Evolutionary conservation across 2,797 vertebrate species (phyloP).

Genomic region (Loriculus beryllinus): DNA sequence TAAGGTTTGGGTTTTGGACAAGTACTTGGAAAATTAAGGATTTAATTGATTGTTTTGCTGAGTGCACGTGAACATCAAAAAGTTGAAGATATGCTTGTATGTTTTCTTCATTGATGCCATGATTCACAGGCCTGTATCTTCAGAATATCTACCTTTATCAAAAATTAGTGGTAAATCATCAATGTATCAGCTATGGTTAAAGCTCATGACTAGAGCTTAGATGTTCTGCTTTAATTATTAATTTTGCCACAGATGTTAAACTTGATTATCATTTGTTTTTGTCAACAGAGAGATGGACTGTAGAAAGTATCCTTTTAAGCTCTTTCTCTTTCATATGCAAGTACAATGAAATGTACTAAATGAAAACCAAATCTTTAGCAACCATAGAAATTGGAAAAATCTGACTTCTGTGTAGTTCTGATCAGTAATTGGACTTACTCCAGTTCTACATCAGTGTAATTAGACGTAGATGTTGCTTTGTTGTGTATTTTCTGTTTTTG

Average conservation of each 20-base stretch:
- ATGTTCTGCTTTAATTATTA: neutral
- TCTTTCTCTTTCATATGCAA: neutral
- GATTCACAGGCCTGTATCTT: neutral
- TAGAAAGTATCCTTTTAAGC: neutral
- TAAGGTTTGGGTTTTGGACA: neutral
- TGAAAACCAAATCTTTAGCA: neutral
- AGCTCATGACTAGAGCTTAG: neutral
- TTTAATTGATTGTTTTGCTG: neutral
- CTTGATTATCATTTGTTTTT: neutral
- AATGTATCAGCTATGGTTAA: neutral
- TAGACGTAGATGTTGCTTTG: neutral
- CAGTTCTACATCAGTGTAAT: neutral
- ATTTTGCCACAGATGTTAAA: neutral
- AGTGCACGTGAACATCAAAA: neutral
- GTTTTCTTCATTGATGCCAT: neutral
- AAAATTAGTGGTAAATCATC: neutral
- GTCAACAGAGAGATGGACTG: neutral
- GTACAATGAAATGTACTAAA: neutral
- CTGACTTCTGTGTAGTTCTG: neutral
- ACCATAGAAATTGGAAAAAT: neutral
- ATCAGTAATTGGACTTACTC: neutral
- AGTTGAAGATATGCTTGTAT: neutral
- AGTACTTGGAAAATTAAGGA: neutral
- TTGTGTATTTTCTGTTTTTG: neutral
- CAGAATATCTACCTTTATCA: neutral